Conservation (phyloP, 2,113 vertebrate species). For the Takifugu flavidus region DNA sequence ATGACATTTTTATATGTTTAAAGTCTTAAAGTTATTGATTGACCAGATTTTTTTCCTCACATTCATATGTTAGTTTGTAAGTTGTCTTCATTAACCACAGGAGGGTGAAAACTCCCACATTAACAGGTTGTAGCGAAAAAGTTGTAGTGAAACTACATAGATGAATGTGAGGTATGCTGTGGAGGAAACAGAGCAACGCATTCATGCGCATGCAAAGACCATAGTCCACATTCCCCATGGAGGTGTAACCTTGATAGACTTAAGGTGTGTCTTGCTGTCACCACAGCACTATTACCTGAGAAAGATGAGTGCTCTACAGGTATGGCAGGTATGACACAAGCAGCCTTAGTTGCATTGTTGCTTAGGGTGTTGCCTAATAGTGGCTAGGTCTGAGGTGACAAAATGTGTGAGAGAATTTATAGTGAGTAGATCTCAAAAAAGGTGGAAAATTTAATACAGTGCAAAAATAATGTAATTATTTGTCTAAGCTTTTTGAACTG, state of each 20-base stretch:
- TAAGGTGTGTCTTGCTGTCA: slow-evolving; percentile 59
- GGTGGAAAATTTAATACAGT: background rate
- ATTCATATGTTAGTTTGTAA: too few species aligned
- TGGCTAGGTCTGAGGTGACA: background rate
- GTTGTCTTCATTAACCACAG: too few species aligned
- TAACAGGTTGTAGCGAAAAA: too few species aligned
- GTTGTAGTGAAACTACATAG: too few species aligned
- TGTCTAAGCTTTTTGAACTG: too few species aligned
- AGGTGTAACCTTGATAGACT: slow-evolving; percentile 36
- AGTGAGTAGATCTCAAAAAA: background rate
- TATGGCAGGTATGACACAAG: slow-evolving; percentile 40
- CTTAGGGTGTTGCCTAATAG: slow-evolving; percentile 5
- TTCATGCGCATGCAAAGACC: slow-evolving; percentile 7
- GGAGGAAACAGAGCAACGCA: background rate
- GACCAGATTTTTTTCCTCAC: too few species aligned
- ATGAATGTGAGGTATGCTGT: slow-evolving; percentile 18
- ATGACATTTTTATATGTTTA: too few species aligned
- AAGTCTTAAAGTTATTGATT: too few species aligned
- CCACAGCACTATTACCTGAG: slow-evolving; percentile 13
- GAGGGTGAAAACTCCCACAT: too few species aligned
- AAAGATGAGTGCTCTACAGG: slow-evolving; percentile 23
- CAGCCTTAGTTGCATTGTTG: slow-evolving; percentile 21
- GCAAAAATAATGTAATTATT: background rate
- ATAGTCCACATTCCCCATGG: slow-evolving; percentile 48
- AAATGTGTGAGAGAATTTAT: background rate